Conservation (phyloP, 2,113 vertebrate species). For the Phrynosoma platyrhinos region DNA sequence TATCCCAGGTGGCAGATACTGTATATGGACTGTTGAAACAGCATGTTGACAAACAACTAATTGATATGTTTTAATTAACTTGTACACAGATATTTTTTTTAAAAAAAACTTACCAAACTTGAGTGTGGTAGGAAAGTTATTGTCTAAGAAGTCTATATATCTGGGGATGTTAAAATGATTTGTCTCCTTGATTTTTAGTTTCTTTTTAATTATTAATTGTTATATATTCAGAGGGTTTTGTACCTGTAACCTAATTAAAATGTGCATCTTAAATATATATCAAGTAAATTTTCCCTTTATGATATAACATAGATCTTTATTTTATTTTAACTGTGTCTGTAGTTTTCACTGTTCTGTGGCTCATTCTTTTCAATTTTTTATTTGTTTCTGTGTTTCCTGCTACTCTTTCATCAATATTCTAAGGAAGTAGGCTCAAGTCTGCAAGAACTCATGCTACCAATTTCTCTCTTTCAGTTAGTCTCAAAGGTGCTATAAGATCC, state of each 20-base stretch:
- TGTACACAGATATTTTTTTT: slow-evolving; percentile 72
- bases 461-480: too few species aligned
- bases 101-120: slow-evolving; percentile 69
- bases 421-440: too few species aligned
- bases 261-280: background rate
- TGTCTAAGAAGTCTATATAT: slow-evolving; percentile 59
- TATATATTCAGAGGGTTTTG: slow-evolving; percentile 35
- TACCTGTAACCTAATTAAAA: background rate
- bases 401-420: too few species aligned
- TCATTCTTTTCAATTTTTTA: background rate
- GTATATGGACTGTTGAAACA: slow-evolving; percentile 63
- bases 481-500: too few species aligned
- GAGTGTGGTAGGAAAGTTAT: slow-evolving; percentile 55
- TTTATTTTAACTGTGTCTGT: slow-evolving; percentile 1
- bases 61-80: slow-evolving; percentile 69
- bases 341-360: background rate
- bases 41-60: slow-evolving; percentile 66
- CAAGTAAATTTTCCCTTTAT: background rate
- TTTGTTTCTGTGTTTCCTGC: background rate
- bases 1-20: slow-evolving; percentile 69
- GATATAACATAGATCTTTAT: background rate
- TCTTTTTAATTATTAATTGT: background rate
- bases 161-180: slow-evolving; percentile 29
- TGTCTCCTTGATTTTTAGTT: background rate
- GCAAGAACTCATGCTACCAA: too few species aligned